Base-by-base conservation (phyloP, 2,113 vertebrate genomes). In the Scomber colias region DNA sequence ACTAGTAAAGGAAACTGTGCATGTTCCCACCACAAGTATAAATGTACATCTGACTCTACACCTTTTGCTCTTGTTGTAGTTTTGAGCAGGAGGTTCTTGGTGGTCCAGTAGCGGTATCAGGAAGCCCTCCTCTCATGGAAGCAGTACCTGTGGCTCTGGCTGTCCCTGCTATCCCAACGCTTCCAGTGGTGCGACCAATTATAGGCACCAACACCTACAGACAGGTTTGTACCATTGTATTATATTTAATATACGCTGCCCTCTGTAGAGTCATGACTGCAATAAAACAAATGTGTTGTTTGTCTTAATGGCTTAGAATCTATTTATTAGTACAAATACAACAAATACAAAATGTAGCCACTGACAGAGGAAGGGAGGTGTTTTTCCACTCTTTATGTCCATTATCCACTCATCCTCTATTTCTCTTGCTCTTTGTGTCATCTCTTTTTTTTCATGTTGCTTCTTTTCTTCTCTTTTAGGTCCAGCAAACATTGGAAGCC, bases 61-160 rank as follows among this genome's bases (percentile, higher is more conserved):
- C 7, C 11, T 53, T 0, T 63, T 40, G 35, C 53, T 27, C 10
- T 15, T 57, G 11, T 31, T 77, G 16, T 46, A 95, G 94, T 71
- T 98, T 98, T 91, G 97, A 97, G 87, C 97, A 98, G 92, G 97
- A 98, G 90, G 97, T 98, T 16, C 90, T 98, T 62, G 97, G 97
- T 16, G 97, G 96, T 24, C 94, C 96, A 1, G 92, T 96, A 14
- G 92, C 95, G 4, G 92, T 96, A 21, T 50, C 96, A 44, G 89
- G 95, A 12, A 81, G 93, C 27, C 82, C 95, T 2, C 57, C 88
- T 17, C 84, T 94, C 19, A 91, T 96, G 50, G 95, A 96, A 44
- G 92, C 92, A 0, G 75, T 96, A 24, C 95, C 96, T 16, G 89
- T 96, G 0, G 94, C 96, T 31, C 79, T 96, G 14, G 88, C 95